Base-by-base conservation (phyloP, 2,113 vertebrate genomes). In the Cyprichromis sp. region DNA sequence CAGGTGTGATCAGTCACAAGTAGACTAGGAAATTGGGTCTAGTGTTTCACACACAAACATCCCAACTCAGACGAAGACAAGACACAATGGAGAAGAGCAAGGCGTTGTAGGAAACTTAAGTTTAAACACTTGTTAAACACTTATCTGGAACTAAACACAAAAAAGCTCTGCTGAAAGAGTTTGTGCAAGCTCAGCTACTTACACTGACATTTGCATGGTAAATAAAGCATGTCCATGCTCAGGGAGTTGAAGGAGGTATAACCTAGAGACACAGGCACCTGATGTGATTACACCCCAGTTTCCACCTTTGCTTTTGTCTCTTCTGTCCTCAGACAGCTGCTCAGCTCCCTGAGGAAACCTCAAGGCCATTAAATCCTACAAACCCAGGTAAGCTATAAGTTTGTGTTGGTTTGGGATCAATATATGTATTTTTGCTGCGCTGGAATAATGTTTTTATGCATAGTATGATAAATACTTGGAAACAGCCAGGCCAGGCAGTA, bases 361-460 rank as follows among this genome's bases (percentile, higher is more conserved):
- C 61, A 5, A 86, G 2, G 80, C 96, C 96, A 2, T 85, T 97
- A 85, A 96, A 96, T 89, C 90, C 94, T 9, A 54, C 11, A 9
- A 47, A 53, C 5, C 7, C 73, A 93, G 94, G 96, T 97, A 94
- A 92, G 90, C 29, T 29, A 40, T 42, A 4, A 1, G 10, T 54
- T 66, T 17, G 11, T 21, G 8, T 31, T 54, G 26, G 5, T 81
- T 73, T 88, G 3, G 1, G 50, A 7, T 52, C 36, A 40, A 45
- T 53, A 17, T 17, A 52, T 31, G 26, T 73, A 12, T 80, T n/a
- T 76, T 79, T 36, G n/a, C 34, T 78, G 13, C 1, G 4, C 11
- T 73, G 36, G 34, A 52, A 16, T 3, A n/a, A n/a, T 13, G 26
- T 16, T 14, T 38, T 59, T 14, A 66, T 50, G 9, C 82, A 26